Evolutionary conservation across 2,113 vertebrate species (phyloP), one percentile per base, ranked within the genome.

Genomic region (Gasterosteus aculeatus): DNA sequence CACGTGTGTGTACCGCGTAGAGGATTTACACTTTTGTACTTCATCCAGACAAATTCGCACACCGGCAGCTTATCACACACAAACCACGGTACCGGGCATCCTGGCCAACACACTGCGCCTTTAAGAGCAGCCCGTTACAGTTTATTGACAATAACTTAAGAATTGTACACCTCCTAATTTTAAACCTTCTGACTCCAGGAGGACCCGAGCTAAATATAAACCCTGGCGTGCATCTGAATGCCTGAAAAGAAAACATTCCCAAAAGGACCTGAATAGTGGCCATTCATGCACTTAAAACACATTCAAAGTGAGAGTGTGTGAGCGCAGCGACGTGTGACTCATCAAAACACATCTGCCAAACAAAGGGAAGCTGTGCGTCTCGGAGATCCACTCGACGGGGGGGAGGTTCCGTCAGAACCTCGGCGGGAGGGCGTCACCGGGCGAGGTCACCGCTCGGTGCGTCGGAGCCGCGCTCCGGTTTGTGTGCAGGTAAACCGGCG

Each of bases 161-260:
- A 94, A 92, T 91, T 92, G 90, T 89, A 92, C 93, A 89, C 93
- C 91, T 93, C 84, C 92, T 94, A 93, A 94, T 94, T 93, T 94
- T 94, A 93, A 90, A 92, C 90, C 88, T 82, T 89, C 92, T 90
- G 88, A 83, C 85, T 89, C 76, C 59, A 69, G 87, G 88, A 94
- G 95, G 92, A 91, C 64, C 86, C 35, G 31, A 75, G 72, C 85
- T 94, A 93, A 94, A 92, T 92, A 92, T 87, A 95, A 93, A 88
- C 60, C 33, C 70, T 84, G 86, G 88, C 78, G 73, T 88, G 87
- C 90, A 88, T 91, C 86, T 84, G 90, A 90, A 93, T 89, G 86
- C 84, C 78, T 92, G 80, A 68, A 89, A 94, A 92, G 87, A 91
- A 94, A 92, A 91, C 61, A 74, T 92, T 91, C 88, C 76, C 58